Conservation (phyloP, 2,797 vertebrate species). For the Chrosomus eos region DNA sequence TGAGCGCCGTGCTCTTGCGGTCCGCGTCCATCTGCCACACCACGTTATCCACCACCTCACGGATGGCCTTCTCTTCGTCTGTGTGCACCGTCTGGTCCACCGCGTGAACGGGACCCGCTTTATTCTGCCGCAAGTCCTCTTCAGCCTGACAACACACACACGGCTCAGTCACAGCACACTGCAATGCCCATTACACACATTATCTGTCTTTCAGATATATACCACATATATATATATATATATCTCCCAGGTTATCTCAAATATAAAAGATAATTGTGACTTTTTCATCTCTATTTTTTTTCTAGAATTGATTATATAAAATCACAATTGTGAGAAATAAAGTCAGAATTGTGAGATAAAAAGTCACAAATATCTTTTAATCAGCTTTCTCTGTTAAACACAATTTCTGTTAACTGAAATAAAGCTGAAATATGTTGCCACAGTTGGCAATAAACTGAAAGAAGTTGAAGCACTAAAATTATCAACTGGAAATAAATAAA, state of each 20-base stretch:
- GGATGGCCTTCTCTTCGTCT: slow-evolving; percentile 86
- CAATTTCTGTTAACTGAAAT: neutral
- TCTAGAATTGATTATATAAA: neutral
- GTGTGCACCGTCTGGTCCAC: slow-evolving; percentile 83
- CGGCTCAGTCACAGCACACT: neutral
- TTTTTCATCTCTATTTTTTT: neutral
- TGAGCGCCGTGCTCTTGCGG: slow-evolving; percentile 92
- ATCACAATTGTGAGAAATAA: neutral
- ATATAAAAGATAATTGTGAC: too few relatives aligned
- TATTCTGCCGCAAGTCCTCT: slow-evolving; percentile 87
- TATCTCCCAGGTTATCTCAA: too few relatives aligned
- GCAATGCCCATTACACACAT: neutral
- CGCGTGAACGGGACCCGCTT: slow-evolving; percentile 84
- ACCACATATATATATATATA: too few relatives aligned
- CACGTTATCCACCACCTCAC: slow-evolving; percentile 89
- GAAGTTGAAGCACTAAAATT: neutral
- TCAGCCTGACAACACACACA: slow-evolving; percentile 81
- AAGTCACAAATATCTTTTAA: neutral
- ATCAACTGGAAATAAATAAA: neutral
- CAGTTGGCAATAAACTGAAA: neutral
- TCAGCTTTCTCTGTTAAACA: too few relatives aligned
- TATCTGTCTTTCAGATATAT: neutral
- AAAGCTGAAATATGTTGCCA: neutral
- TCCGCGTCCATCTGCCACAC: slow-evolving; percentile 97
- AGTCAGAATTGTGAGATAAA: neutral